These are phyloP conservation scores for Halocaridina rubra DNA, from an alignment of 2,888 invertebrate species.

Conservation along the genomic window DNA sequence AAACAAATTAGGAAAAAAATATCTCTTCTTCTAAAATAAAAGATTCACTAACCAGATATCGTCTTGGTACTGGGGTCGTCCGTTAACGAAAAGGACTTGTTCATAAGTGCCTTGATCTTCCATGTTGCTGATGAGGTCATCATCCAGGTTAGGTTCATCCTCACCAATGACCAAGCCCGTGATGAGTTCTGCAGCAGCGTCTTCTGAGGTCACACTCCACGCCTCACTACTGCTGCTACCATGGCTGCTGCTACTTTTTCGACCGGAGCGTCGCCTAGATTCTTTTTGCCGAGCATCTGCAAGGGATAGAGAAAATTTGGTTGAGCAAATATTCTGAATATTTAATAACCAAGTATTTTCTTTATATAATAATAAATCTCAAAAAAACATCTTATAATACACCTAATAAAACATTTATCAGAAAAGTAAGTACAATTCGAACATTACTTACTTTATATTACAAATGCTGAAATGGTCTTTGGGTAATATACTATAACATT, in stretches of 20 bases:
- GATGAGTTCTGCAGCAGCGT: background rate
- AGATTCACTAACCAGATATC: slow-evolving; percentile 53
- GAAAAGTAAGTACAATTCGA: too few relatives aligned
- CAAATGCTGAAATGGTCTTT: too few relatives aligned
- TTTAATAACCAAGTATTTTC: too few relatives aligned
- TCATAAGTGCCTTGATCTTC: slow-evolving; percentile 62
- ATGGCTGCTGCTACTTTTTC: slow-evolving; percentile 49
- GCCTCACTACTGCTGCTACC: slow-evolving; percentile 38
- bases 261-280: slow-evolving; percentile 28
- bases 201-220: slow-evolving; percentile 51
- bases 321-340: too few relatives aligned
- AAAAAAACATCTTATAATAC: too few relatives aligned
- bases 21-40: background rate
- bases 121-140: background rate
- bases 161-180: background rate
- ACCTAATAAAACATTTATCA: too few relatives aligned
- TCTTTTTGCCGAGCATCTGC: slow-evolving; percentile 51
- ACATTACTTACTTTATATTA: too few relatives aligned
- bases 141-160: background rate
- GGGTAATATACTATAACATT: too few relatives aligned
- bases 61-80: slow-evolving; percentile 61
- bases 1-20: background rate
- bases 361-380: too few relatives aligned
- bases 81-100: slow-evolving; percentile 64
- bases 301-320: too few relatives aligned